phyloP scores from a whole-genome alignment of 2,113 vertebrate species.

The Carassius auratus region DNA sequence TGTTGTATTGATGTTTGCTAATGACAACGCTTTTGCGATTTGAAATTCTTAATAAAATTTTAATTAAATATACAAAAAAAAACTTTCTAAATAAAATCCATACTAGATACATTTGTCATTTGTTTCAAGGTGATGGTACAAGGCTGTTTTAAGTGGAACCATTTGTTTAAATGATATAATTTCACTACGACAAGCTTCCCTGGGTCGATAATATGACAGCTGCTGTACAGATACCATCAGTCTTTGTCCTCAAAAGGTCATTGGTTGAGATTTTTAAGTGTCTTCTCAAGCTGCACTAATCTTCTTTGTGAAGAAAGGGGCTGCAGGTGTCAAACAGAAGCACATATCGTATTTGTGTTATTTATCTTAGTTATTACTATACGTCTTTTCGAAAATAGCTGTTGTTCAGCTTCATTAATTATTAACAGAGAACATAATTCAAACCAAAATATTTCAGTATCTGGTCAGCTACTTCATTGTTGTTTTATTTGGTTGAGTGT shows the following conservation, averaged over 20 bases:
- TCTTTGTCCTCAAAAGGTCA: not conserved
- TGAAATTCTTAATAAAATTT: not conserved
- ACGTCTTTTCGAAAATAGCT: not conserved
- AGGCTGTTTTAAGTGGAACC: not conserved
- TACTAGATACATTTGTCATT: not conserved
- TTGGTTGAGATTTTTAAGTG: not conserved
- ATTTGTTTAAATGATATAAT: not conserved
- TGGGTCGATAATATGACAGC: not conserved
- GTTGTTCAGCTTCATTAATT: not conserved
- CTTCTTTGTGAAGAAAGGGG: not conserved
- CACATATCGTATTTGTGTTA: not conserved
- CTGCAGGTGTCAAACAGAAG: not conserved
- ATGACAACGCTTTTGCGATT: not conserved
- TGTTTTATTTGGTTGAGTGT: not conserved
- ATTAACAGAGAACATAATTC: not conserved
- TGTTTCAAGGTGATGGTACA: not conserved
- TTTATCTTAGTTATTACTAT: not conserved
- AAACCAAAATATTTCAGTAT: not conserved
- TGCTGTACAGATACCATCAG: constrained; percentile 3
- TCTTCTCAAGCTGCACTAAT: not conserved
- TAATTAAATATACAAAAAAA: not conserved
- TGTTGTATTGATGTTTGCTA: not conserved
- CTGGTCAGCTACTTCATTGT: not conserved
- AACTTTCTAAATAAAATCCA: not conserved
- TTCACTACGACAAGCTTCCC: not conserved